A percentile compares a stretch with the other conserved stretches of the same genome.
Evolutionary conservation across 2,797 vertebrate species (phyloP).

Genomic region (Carcharodon carcharias): DNA sequence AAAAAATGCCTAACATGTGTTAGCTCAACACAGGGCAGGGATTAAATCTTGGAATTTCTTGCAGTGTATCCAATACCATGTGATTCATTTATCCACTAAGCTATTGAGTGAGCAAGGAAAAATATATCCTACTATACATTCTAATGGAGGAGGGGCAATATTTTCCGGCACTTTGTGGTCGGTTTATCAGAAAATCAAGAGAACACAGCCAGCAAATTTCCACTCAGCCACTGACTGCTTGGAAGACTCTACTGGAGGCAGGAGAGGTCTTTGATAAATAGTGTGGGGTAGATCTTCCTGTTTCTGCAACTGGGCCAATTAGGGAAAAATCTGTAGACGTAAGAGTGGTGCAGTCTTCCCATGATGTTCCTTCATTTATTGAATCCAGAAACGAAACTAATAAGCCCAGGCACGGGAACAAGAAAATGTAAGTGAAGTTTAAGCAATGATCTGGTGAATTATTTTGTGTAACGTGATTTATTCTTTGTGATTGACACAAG

Average conservation of each 20-base stretch:
- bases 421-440: background rate
- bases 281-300: background rate
- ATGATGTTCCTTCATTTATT: background rate
- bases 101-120: background rate
- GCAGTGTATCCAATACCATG: background rate
- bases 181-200: background rate
- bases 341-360: background rate
- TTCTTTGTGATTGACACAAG: background rate
- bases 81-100: background rate
- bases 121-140: background rate
- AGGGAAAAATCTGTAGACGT: background rate
- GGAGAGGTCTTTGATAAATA: background rate
- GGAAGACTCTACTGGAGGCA: background rate
- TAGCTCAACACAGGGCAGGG: background rate
- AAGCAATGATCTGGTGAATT: background rate
- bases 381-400: background rate
- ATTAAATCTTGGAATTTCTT: background rate
- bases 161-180: background rate
- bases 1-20: background rate
- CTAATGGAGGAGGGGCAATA: too few species aligned
- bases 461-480: background rate
- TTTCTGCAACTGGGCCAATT: background rate
- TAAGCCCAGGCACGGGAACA: background rate
- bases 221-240: background rate
- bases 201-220: background rate